Evolutionary conservation across 2,797 vertebrate species (phyloP).

Genomic region (Enteromius thamalakanensis): DNA sequence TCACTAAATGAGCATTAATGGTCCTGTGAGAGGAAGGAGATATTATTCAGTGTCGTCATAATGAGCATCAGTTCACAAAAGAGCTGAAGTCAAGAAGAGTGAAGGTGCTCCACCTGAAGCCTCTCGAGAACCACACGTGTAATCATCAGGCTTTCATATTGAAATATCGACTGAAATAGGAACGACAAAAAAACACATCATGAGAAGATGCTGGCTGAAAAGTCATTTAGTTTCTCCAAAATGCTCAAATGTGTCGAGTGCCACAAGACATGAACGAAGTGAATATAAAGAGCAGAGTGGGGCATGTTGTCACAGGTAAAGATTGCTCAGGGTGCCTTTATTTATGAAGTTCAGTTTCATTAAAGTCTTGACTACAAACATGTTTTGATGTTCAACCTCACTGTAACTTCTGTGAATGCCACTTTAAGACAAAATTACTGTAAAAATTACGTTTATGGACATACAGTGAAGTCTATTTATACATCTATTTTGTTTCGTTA

Average conservation of each 20-base stretch:
- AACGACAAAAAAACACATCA: conserved; percentile 26
- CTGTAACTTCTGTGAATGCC: not conserved
- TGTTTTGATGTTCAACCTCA: no score
- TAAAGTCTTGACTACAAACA: not conserved
- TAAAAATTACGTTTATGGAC: no score
- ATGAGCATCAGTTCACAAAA: not conserved
- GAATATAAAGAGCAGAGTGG: not conserved
- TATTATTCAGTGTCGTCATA: not conserved
- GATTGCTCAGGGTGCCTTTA: not conserved
- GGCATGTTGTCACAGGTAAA: not conserved
- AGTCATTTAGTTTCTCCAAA: not conserved
- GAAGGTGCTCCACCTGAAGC: not conserved
- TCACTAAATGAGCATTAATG: not conserved
- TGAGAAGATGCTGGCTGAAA: not conserved
- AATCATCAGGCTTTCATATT: conserved; percentile 77
- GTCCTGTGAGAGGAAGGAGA: not conserved
- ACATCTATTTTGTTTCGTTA: not conserved
- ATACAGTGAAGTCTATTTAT: not conserved
- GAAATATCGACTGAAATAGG: conserved; percentile 59
- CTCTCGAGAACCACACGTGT: conserved; percentile 31
- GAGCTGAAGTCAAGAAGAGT: not conserved
- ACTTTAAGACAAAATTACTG: no score
- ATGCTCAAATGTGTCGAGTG: not conserved
- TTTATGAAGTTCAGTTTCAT: not conserved
- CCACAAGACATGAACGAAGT: not conserved